Conservation (phyloP, 2,113 vertebrate species). For the Rhinolophus ferrumequinum region DNA sequence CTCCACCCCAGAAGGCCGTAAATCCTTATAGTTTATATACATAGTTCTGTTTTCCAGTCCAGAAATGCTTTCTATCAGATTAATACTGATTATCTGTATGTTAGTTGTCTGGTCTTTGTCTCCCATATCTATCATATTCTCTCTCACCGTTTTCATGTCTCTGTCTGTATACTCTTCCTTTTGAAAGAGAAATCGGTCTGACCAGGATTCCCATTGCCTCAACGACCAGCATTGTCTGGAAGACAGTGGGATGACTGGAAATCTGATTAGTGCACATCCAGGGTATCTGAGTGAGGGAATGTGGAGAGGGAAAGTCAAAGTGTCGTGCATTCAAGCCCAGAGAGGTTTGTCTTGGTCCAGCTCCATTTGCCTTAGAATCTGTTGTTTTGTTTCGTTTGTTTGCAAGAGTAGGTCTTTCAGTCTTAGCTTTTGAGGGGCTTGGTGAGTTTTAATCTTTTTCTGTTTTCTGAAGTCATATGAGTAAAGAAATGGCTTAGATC, state of each 20-base stretch:
- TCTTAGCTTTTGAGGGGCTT: not conserved
- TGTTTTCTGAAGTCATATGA: not conserved
- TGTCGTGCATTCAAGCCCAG: not conserved
- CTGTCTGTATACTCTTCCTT: not conserved
- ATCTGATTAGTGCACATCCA: not conserved
- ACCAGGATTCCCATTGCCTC: not conserved
- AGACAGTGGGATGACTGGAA: not conserved
- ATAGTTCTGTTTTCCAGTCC: not conserved
- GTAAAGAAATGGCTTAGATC: conserved; percentile 13
- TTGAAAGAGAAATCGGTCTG: not conserved
- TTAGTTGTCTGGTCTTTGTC: not conserved
- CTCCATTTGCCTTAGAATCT: not conserved
- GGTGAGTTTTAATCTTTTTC: not conserved
- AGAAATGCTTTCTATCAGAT: not conserved
- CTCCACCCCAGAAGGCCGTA: not conserved
- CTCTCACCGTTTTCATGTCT: not conserved
- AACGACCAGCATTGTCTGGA: not conserved
- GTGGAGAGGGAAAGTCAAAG: not conserved
- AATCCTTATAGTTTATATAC: not conserved
- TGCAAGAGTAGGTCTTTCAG: not conserved
- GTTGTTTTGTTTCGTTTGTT: not conserved
- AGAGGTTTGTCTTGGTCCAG: not conserved
- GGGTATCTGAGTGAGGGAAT: not conserved
- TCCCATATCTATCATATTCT: not conserved
- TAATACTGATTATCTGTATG: not conserved